Conservation (phyloP, 1,140 invertebrate genomes). For the Aricia agestis region DNA sequence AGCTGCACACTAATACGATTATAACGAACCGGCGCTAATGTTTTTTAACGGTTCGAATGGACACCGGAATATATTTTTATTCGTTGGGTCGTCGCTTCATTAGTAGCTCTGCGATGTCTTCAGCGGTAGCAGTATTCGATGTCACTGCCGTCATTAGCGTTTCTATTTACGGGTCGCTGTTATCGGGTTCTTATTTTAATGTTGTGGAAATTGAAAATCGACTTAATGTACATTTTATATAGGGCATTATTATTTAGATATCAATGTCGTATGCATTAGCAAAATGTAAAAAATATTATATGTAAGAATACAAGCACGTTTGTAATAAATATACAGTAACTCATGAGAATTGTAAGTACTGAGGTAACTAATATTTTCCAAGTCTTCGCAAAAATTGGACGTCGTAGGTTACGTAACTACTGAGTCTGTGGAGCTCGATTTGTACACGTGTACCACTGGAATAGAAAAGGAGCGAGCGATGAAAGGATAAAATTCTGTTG, state of each 20-base stretch:
- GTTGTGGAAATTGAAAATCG: too few relatives aligned
- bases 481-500: not conserved
- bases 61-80: not conserved
- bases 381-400: not conserved
- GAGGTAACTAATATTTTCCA: too few relatives aligned
- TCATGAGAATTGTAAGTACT: too few relatives aligned
- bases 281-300: too few relatives aligned
- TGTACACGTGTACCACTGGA: not conserved
- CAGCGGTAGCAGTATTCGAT: not conserved
- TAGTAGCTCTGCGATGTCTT: not conserved
- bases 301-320: too few relatives aligned
- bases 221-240: too few relatives aligned
- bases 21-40: constrained; percentile 5
- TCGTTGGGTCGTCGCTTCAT: not conserved
- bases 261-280: too few relatives aligned
- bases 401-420: not conserved
- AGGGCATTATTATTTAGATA: too few relatives aligned
- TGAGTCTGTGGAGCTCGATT: not conserved
- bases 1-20: constrained; percentile 25
- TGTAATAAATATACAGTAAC: too few relatives aligned
- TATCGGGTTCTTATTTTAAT: too few relatives aligned
- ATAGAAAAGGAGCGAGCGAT: not conserved
- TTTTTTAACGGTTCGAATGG: constrained; percentile 6
- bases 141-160: not conserved
- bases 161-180: not conserved